Evolutionary conservation across 2,797 vertebrate species (phyloP).

Genomic region (Echeneis naucrates): DNA sequence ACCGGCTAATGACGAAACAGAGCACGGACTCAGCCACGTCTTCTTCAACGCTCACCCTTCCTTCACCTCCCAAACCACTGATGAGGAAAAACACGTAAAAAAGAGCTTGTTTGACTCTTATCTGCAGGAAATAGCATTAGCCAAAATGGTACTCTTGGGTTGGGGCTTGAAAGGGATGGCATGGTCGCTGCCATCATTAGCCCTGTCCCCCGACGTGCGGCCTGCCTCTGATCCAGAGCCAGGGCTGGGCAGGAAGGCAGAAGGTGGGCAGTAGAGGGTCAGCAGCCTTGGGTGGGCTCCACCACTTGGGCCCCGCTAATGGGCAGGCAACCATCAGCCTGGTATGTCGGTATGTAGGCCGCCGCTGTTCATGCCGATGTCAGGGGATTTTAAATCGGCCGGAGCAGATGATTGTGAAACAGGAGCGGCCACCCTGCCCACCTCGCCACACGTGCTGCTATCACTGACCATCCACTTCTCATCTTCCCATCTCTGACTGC

Average conservation of each 20-base stretch:
- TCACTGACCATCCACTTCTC: conserved; percentile 53
- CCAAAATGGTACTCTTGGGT: conserved; percentile 84
- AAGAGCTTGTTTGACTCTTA: conserved; percentile 81
- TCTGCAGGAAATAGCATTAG: conserved; percentile 87
- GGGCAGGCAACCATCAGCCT: conserved; percentile 80
- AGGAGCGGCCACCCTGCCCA: conserved; percentile 44
- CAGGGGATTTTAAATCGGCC: conserved; percentile 65
- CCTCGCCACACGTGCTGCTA: conserved; percentile 15
- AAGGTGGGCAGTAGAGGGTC: conserved; percentile 78
- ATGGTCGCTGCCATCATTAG: conserved; percentile 79
- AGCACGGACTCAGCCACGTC: conserved; percentile 24
- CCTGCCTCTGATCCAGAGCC: conserved; percentile 81
- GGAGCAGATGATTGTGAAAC: conserved; percentile 36
- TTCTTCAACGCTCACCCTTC: conserved; percentile 31
- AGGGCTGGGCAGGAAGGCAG: conserved; percentile 78
- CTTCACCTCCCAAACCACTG: conserved; percentile 57
- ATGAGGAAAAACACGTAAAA: conserved; percentile 71
- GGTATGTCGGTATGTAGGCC: conserved; percentile 84
- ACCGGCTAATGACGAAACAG: conserved; percentile 59
- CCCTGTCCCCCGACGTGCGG: conserved; percentile 76
- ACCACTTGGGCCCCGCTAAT: conserved; percentile 75
- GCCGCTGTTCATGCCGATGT: conserved; percentile 57
- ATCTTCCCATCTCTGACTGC: conserved; percentile 61
- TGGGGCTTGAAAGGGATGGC: conserved; percentile 82
- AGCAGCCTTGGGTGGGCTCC: conserved; percentile 83